Base-by-base conservation (phyloP, 2,797 vertebrate species). In the Rhadinocentrus ornatus region DNA sequence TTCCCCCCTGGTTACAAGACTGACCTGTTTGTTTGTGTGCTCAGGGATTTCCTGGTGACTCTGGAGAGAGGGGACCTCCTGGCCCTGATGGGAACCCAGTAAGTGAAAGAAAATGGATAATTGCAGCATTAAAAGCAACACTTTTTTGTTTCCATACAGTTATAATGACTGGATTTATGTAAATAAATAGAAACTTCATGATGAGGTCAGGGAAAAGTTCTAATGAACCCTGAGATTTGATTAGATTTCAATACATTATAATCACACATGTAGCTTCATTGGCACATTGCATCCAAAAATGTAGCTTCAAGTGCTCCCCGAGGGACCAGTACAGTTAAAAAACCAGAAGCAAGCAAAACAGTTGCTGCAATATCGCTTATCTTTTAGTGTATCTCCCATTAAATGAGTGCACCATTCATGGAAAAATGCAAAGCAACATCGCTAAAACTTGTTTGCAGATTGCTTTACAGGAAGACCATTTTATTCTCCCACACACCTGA, bases 21-120 rank as follows among this genome's bases (percentile, higher is more conserved):
- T 48, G 11, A 71, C 65, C 60, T 58, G 68, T 84, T 71, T 83
- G 48, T 94, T 65, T 94, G 77, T 91, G 69, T 91, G 73, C 75
- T 88, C 82, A 99, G 98, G 98, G 98, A 26, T 99, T 99, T 94
- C 95, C 94, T 72, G 98, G 98, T 88, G 95, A 97, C 91, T 96
- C 94, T 85, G 97, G 98, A 52, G 96, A 97, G 82, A 93, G 96
- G 89, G 98, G 97, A 90, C 96, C 96, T 71, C 98, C 97, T 0
- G 98, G 98, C 75, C 92, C 95, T 7, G 98, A 99, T 80, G 98
- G 97, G 78, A 96, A 96, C 91, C 97, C 98, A 54, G 97, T 99
- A 95, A 99, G 97, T 97, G 41, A 69, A 73, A 69, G 35, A 8
- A 73, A 26, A 50, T 35, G 11, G 12, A 58, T 61, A 18, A 53